Evolutionary conservation across 2,797 vertebrate genomes (phyloP).

Genomic region (Basileuterus tristriatus): DNA sequence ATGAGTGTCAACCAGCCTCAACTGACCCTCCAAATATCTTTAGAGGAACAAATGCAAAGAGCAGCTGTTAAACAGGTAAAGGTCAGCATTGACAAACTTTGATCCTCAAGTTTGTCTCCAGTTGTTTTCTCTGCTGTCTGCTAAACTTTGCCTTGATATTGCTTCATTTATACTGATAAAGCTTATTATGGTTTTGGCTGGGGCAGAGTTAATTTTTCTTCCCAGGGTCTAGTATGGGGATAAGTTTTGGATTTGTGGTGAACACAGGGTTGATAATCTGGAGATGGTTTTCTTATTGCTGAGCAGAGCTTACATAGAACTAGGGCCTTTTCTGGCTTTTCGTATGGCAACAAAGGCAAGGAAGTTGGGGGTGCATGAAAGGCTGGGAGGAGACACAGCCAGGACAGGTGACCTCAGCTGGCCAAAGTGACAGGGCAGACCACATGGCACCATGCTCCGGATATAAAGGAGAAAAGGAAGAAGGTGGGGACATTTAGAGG

Average conservation of each 20-base stretch:
- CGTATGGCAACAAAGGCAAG: rapidly evolving
- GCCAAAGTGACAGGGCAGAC: neutral
- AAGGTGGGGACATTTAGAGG: neutral
- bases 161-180: neutral
- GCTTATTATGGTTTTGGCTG: neutral
- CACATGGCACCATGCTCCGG: neutral
- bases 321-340: neutral
- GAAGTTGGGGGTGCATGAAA: neutral
- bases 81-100: neutral
- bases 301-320: rapidly evolving
- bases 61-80: neutral
- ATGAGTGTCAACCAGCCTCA: neutral
- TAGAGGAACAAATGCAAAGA: neutral
- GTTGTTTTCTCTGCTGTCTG: neutral
- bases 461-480: neutral
- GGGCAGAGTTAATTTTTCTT: neutral
- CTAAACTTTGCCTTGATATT: neutral
- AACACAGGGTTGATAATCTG: neutral
- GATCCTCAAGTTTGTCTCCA: neutral
- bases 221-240: neutral
- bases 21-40: neutral
- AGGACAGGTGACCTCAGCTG: neutral
- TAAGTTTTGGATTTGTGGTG: neutral
- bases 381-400: neutral
- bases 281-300: neutral